Base-by-base conservation (phyloP, 2,888 invertebrate genomes). In the Cephus pulcher region DNA sequence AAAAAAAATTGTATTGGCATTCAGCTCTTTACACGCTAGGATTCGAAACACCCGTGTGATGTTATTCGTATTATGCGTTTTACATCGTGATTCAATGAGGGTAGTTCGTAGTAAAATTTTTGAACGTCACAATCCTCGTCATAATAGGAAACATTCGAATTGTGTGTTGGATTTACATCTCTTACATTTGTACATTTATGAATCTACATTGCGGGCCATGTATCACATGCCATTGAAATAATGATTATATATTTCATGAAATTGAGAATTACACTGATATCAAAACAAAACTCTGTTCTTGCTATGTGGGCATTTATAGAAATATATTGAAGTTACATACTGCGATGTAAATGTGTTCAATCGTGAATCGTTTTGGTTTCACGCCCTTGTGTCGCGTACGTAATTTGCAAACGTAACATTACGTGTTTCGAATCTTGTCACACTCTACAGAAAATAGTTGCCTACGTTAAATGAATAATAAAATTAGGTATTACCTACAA, bases 401-500 rank as follows among this genome's bases (percentile, higher is more conserved):
- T 90, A 87, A 89, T 88, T 90, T 89, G 88, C 86, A 89, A 86
- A 87, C 83, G 86, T 84, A 85, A 84, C 83, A 86, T 88, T 89
- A 82, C 75, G 88, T 87, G 87, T 90, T 90, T 88, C 87, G 87
- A 91, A 88, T 89, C 89, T 90, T 90, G 88, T 89, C 87, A 89
- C 90, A 90, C 88, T 88, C 86, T 88, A 88, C 87, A 86, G 85
- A 86, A 87, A 87, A 87, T 90, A 90, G 89, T 88, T 90, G 90
- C 90, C 90, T 90, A 91, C 86, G 85, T 87, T 89, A 86, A 87
- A 89, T 86, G 86, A 88, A 87, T 86, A 84, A 80, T 81, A 83
- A 82, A 79, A 82, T 83, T 81, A 88, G 85, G 85, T 81, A 88
- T 82, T 84, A 88, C 84, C 86, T 85, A 88, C 88, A 90, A 88